Evolutionary conservation across 92 coral and sea anemone species (phyloP).

Genomic region (Desmophyllum pertusum): DNA sequence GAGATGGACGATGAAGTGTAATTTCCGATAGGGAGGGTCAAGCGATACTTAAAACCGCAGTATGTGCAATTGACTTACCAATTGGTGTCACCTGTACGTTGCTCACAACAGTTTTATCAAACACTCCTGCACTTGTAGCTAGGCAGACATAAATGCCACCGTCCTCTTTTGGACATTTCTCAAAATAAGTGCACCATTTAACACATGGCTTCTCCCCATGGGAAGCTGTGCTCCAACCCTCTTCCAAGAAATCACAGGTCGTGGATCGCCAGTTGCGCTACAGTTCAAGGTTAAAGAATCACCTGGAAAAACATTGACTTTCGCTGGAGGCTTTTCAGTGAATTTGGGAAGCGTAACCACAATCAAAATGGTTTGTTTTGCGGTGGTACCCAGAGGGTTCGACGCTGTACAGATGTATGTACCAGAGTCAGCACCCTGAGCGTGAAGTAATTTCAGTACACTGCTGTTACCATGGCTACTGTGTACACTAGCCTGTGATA

Average conservation of each 20-base stretch:
- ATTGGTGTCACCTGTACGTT: background rate
- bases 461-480: constrained; percentile 32
- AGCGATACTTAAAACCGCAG: too few relatives aligned
- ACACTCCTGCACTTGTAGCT: background rate
- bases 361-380: constrained; percentile 23
- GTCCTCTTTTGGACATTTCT: background rate
- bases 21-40: too few relatives aligned
- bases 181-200: background rate
- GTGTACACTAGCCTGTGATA: constrained; percentile 40
- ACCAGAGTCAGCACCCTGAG: constrained; percentile 40
- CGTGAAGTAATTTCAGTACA: constrained; percentile 7
- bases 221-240: constrained; percentile 27
- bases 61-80: background rate
- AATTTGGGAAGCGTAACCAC: constrained; percentile 42
- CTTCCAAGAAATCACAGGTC: constrained; percentile 51
- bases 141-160: background rate
- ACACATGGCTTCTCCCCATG: constrained; percentile 4
- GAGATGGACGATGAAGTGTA: too few relatives aligned
- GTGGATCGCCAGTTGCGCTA: constrained; percentile 49
- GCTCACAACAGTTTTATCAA: background rate
- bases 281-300: constrained; percentile 38
- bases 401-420: constrained; percentile 47
- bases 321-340: constrained; percentile 44
- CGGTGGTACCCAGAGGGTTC: constrained; percentile 28
- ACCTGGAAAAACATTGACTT: constrained; percentile 35